These are phyloP conservation scores for Tinea pellionella DNA, from an alignment of 2,888 invertebrate genomes.

Conservation along the genomic window DNA sequence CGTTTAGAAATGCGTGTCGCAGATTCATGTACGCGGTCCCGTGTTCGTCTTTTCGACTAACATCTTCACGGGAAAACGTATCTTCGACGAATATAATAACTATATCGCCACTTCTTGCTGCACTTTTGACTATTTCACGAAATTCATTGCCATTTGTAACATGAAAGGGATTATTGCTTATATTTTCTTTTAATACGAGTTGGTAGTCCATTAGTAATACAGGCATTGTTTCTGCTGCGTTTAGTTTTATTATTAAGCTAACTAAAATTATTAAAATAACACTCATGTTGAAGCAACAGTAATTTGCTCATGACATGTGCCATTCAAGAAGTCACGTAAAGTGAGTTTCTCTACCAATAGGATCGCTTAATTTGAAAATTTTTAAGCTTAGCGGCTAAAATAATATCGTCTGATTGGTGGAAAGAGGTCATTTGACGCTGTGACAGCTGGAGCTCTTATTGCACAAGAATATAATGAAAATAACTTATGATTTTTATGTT, in stretches of 20 bases:
- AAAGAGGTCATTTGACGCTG: too few relatives aligned
- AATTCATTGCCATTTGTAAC: slow-evolving; percentile 28
- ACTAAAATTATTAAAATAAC: slow-evolving; percentile 17
- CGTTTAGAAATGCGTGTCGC: slow-evolving; percentile 23
- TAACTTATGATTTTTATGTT: too few relatives aligned
- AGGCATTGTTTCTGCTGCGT: slow-evolving; percentile 26
- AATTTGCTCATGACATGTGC: neutral
- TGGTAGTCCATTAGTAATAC: slow-evolving; percentile 38
- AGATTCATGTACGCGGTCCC: slow-evolving; percentile 37
- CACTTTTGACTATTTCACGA: slow-evolving; percentile 27
- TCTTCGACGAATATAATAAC: slow-evolving; percentile 43
- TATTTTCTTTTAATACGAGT: slow-evolving; percentile 21
- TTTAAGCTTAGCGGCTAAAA: slow-evolving; percentile 31
- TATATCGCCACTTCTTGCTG: slow-evolving; percentile 24
- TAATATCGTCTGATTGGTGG: too few relatives aligned
- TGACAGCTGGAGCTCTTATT: too few relatives aligned
- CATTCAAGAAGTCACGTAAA: neutral
- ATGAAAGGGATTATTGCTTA: slow-evolving; percentile 33
- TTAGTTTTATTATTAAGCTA: slow-evolving; percentile 19
- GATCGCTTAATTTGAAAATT: neutral
- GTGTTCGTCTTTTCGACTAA: slow-evolving; percentile 28
- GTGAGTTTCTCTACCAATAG: neutral
- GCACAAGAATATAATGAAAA: too few relatives aligned
- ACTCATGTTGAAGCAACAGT: neutral
- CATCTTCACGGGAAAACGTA: slow-evolving; percentile 36